Percentiles rank a stretch among this genome's conserved stretches.
These are phyloP conservation scores for Semaprochilodus insignis DNA, from an alignment of 2,797 vertebrate genomes.

Conservation along the genomic window DNA sequence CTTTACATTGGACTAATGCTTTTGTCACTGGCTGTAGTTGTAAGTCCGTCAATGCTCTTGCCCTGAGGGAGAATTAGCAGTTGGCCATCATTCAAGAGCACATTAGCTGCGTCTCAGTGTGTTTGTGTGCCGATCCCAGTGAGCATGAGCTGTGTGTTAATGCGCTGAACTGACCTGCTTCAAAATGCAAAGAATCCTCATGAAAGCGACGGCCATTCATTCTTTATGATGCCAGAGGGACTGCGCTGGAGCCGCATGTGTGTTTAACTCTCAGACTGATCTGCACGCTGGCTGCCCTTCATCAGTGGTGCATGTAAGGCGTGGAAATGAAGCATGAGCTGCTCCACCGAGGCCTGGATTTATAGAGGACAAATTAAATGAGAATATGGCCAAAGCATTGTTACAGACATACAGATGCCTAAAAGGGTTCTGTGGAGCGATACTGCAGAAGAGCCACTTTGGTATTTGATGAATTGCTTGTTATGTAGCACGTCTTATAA, in stretches of 20 bases:
- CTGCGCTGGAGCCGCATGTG: constrained; percentile 58
- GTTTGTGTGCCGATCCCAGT: constrained; percentile 18
- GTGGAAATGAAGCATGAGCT: not conserved
- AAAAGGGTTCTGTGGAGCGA: too few relatives aligned
- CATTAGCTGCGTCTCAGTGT: constrained; percentile 12
- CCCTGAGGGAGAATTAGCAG: constrained; percentile 2
- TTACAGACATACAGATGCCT: too few relatives aligned
- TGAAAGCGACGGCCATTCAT: constrained; percentile 64
- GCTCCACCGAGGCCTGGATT: too few relatives aligned
- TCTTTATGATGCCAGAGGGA: constrained; percentile 64
- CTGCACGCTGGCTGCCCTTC: constrained; percentile 48
- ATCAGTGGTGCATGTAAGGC: constrained; percentile 39
- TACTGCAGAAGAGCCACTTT: too few relatives aligned
- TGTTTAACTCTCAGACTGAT: constrained; percentile 55
- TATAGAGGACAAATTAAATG: too few relatives aligned
- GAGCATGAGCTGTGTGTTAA: constrained; percentile 50
- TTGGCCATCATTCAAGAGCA: constrained; percentile 20
- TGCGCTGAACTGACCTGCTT: constrained; percentile 52
- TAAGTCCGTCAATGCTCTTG: constrained; percentile 23
- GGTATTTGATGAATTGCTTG: too few relatives aligned
- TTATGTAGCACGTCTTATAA: too few relatives aligned
- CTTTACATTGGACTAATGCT: not conserved
- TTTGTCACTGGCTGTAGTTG: constrained; percentile 1
- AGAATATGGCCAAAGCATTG: too few relatives aligned
- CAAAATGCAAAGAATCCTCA: constrained; percentile 56